Conservation (phyloP, 1,140 invertebrate species). For the Halictus rubicundus region DNA sequence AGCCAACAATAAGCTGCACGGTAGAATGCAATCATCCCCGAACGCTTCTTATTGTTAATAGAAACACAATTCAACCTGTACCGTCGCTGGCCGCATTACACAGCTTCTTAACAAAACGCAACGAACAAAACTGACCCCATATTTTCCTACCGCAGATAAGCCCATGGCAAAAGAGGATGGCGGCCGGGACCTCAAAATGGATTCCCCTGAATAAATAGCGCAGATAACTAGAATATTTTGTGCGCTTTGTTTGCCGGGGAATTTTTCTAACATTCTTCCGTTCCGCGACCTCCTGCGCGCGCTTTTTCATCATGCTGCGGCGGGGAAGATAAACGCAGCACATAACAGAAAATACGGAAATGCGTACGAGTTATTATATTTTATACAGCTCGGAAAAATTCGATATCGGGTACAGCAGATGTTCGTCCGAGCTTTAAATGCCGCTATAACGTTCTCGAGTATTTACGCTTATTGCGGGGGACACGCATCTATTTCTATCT, state of each 20-base stretch:
- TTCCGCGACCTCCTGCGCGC: not conserved
- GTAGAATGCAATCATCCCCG: too few relatives aligned
- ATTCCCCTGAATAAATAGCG: conserved; percentile 21
- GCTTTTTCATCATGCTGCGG: not conserved
- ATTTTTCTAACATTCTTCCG: not conserved
- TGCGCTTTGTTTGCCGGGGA: not conserved
- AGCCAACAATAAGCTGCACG: too few relatives aligned
- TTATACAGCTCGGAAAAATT: not conserved
- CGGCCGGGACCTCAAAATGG: conserved; percentile 15
- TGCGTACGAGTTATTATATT: not conserved
- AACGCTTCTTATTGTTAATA: too few relatives aligned
- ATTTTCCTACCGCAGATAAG: conserved; percentile 15
- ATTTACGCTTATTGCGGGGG: not conserved
- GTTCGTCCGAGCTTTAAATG: not conserved
- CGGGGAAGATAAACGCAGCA: not conserved
- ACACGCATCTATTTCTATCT: too few relatives aligned
- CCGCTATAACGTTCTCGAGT: not conserved
- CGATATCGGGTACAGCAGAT: not conserved
- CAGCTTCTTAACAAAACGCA: conserved; percentile 14
- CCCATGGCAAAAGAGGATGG: not conserved
- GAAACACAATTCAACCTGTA: too few relatives aligned
- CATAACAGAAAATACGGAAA: not conserved
- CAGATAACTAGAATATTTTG: conserved; percentile 32
- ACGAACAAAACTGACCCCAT: conserved; percentile 13
- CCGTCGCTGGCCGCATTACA: not conserved